Base-by-base conservation (phyloP, 2,113 vertebrate genomes). In the Formicarius rufipectus region DNA sequence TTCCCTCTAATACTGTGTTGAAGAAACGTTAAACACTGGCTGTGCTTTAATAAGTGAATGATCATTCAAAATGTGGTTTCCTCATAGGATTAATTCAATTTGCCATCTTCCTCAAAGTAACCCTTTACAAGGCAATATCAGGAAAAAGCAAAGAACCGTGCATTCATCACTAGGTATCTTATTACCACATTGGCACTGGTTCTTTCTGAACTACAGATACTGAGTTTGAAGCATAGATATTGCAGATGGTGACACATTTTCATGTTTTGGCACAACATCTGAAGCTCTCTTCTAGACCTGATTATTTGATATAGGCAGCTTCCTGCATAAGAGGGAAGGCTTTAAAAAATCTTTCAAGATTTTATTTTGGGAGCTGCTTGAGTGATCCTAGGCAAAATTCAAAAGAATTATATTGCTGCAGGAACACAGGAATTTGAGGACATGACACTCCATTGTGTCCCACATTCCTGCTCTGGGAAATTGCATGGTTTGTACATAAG, bases 31-130 rank as follows among this genome's bases (percentile, higher is more conserved):
- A 94, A 93, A 96, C 86, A 93, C 76, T 56, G 75, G 1, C 64
- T 88, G 68, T 89, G 77, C 89, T 89, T 84, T 93, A 95, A 82
- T 93, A 95, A 97, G 88, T 93, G 91, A 94, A 96, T 87, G 82
- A 93, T 80, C 90, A 50, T 80, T 96, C 87, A 78, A 88, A 91
- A 96, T 58, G 82, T 37, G 72, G 64, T 92, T 96, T 94, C 76
- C 72, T 95, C 68, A 50, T 12, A 81, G 79, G 84, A 90, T 87
- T 89, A 92, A 89, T 91, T 94, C 74, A 55, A 91, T 93, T 92
- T 96, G 7, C 44, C 49, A 6, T 69, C 66, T 96, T 35, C 37
- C 52, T 53, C 78, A 31, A 60, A 93, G 77, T 40, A 96, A 84
- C 73, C 44, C 83, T 74, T 83, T 52, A 22, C 35, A 49, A 68